phyloP scores from a whole-genome alignment of 2,113 vertebrate genomes.

The Serinus canaria region DNA sequence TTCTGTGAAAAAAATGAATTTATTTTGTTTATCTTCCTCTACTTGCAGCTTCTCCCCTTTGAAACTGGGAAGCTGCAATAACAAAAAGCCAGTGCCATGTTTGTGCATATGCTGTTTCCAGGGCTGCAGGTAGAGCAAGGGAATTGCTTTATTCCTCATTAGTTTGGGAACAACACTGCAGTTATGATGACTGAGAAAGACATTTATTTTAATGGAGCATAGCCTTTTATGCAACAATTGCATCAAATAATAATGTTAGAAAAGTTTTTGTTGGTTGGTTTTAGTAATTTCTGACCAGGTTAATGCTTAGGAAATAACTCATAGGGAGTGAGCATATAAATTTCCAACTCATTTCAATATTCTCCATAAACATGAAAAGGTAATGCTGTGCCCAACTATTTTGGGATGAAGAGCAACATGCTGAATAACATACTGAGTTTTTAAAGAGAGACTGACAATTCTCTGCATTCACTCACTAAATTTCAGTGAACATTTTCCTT shows the following conservation, averaged over 20 bases:
- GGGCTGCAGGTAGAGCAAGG: neutral
- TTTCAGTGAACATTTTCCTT: slow-evolving; percentile 38
- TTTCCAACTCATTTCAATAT: slow-evolving; percentile 64
- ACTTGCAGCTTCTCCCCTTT: neutral
- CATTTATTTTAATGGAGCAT: slow-evolving; percentile 39
- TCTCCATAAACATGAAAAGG: slow-evolving; percentile 53
- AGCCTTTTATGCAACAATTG: slow-evolving; percentile 21
- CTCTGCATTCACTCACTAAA: slow-evolving; percentile 34
- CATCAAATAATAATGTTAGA: slow-evolving; percentile 11
- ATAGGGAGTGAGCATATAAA: slow-evolving; percentile 51
- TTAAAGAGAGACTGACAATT: slow-evolving; percentile 10
- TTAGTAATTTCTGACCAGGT: slow-evolving; percentile 42
- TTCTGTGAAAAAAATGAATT: neutral
- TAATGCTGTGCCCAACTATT: slow-evolving; percentile 1
- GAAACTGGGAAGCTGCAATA: neutral
- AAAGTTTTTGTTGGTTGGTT: slow-evolving; percentile 34
- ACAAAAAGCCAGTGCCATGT: neutral
- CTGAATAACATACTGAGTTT: neutral
- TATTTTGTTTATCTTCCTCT: neutral
- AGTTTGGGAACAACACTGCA: slow-evolving; percentile 28
- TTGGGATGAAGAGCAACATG: slow-evolving; percentile 11
- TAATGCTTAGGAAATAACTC: slow-evolving; percentile 65
- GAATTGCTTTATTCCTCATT: slow-evolving; percentile 26
- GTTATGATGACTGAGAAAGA: neutral
- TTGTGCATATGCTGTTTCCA: neutral